A percentile compares a stretch with the other conserved stretches of the same genome.
These are phyloP conservation scores for Palythoa heliodiscus DNA, from an alignment of 92 coral and sea anemone species.

Conservation along the genomic window DNA sequence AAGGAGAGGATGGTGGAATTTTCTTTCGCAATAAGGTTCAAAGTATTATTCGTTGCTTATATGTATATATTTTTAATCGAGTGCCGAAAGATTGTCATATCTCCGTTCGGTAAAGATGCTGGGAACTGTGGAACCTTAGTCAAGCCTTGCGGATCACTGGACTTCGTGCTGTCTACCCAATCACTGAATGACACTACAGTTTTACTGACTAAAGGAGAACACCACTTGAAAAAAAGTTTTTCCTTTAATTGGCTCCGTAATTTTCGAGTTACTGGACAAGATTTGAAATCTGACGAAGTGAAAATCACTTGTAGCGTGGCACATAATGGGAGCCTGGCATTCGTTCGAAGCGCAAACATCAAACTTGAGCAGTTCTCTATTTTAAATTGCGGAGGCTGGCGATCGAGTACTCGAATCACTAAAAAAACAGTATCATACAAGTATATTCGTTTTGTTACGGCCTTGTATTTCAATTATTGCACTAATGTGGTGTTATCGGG, in stretches of 20 bases:
- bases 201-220: conserved; percentile 56
- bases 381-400: conserved; percentile 82
- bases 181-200: conserved; percentile 55
- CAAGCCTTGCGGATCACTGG: conserved; percentile 63
- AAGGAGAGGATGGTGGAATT: conserved; percentile 11
- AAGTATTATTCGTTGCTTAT: background rate
- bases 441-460: conserved; percentile 65
- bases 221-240: conserved; percentile 56
- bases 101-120: conserved; percentile 52
- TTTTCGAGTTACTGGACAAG: conserved; percentile 66
- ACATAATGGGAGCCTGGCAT: conserved; percentile 72
- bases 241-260: conserved; percentile 45
- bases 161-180: conserved; percentile 52
- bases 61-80: background rate
- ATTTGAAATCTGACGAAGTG: conserved; percentile 45
- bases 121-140: conserved; percentile 21
- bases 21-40: background rate
- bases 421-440: conserved; percentile 28
- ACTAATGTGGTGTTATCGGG: conserved; percentile 49
- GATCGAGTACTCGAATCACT: conserved; percentile 50
- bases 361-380: conserved; percentile 58
- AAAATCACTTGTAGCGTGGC: conserved; percentile 48
- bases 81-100: conserved; percentile 41
- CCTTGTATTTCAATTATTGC: conserved; percentile 81
- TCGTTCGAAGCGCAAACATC: conserved; percentile 65